Percentiles rank a stretch among this genome's conserved stretches.
These are phyloP conservation scores for Chauna torquata DNA, from an alignment of 2,113 vertebrate genomes.

Conservation along the genomic window DNA sequence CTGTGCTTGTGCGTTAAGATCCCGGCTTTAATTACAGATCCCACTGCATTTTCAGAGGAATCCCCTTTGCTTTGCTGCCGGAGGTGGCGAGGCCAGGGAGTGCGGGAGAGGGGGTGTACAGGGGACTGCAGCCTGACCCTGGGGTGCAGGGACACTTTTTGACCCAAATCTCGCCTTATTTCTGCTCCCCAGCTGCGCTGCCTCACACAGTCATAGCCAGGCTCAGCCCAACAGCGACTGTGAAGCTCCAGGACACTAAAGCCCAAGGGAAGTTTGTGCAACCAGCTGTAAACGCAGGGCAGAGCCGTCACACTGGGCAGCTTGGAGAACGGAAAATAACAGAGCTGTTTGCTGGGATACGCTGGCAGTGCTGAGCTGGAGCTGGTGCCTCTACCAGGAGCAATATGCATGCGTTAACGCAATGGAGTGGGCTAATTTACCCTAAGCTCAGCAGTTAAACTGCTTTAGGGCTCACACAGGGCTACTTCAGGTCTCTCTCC, in stretches of 20 bases:
- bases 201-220: not conserved
- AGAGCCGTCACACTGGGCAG: not conserved
- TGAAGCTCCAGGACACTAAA: not conserved
- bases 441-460: not conserved
- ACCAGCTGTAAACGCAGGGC: not conserved
- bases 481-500: not conserved
- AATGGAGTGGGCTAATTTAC: not conserved
- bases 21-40: slow-evolving; percentile 11
- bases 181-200: not conserved
- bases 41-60: not conserved
- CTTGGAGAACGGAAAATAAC: not conserved
- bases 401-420: not conserved
- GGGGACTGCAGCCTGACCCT: not conserved
- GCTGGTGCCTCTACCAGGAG: not conserved
- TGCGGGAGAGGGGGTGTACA: too few relatives aligned
- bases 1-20: not conserved
- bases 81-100: not conserved
- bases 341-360: fast-evolving
- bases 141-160: not conserved
- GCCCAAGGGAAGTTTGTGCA: not conserved
- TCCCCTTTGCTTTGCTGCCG: not conserved
- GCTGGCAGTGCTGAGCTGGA: not conserved
- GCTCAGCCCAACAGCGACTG: not conserved
- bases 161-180: not conserved
- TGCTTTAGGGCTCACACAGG: not conserved